Base-by-base conservation (phyloP, 2,113 vertebrate genomes). In the Pterophyllum scalare region DNA sequence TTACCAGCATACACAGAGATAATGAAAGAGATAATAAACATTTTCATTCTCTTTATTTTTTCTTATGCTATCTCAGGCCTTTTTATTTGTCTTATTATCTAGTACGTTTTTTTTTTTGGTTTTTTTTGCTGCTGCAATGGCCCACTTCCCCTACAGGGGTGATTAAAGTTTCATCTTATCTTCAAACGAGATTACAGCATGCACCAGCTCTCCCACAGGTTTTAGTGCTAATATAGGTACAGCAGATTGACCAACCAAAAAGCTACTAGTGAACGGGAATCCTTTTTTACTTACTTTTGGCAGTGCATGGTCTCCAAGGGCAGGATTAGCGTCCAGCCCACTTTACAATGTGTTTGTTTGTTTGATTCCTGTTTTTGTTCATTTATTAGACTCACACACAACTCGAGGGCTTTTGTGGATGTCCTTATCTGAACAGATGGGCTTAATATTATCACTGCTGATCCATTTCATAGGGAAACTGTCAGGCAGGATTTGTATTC, bases 141-240 rank as follows among this genome's bases (percentile, higher is more conserved):
- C 24, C 58, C 31, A 20, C 15, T 59, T 15, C 56, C 38, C 80
- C 38, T 59, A 6, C 57, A 72, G 76, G 61, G 4, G n/a, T 75
- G 83, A 87, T 81, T 81, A 79, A 65, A 88, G 70, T 75, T 87
- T 78, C 70, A 85, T 86, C 52, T 61, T 26, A 65, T 88, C 82
- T 77, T 89, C 49, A 82, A 82, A 88, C 7, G 19, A 80, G 49
- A 87, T 75, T 60, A 77, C 40, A 59, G 33, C 60, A 19, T 74
- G 52, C 58, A 77, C 67, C 19, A 46, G 46, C 33, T 83, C 19
- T 80, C 56, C 38, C 33, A 56, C 84, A 82, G 87, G 67, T 64
- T 58, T 7, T 64, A 54, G 52, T 49, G 40, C 58, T 81, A 58
- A 82, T 80, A 77, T 58, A 33, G 13, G 54, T 61, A 13, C 57